Conservation (phyloP, 2,888 invertebrate genomes). For the Lamellibrachia satsuma region DNA sequence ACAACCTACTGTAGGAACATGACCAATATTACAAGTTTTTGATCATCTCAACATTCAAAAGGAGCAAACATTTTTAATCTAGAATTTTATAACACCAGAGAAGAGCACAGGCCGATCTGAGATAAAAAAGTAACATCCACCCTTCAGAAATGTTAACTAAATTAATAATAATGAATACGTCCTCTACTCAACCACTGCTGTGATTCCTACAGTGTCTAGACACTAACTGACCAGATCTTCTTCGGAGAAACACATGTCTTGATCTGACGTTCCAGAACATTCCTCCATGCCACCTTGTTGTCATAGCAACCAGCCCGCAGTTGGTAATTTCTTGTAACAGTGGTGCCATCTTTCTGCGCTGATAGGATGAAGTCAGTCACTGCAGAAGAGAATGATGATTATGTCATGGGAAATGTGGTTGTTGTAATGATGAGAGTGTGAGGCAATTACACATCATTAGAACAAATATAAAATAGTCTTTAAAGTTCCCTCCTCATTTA, state of each 20-base stretch:
- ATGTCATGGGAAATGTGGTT: neutral
- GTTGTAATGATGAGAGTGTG: neutral
- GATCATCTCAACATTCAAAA: too few species aligned
- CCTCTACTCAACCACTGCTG: neutral
- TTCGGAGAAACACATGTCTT: neutral
- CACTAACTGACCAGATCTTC: constrained; percentile 12
- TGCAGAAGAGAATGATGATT: neutral
- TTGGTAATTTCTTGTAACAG: neutral
- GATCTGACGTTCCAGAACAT: neutral
- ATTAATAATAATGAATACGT: neutral
- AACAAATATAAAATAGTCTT: neutral
- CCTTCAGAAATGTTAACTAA: neutral
- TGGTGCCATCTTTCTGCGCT: neutral
- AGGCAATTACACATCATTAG: neutral
- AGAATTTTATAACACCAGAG: neutral
- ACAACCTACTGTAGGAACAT: too few species aligned
- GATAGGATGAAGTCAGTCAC: neutral
- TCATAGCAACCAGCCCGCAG: constrained; percentile 10
- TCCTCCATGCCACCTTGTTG: neutral
- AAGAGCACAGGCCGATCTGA: neutral
- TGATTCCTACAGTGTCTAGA: neutral
- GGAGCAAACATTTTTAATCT: too few species aligned
- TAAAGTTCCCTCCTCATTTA: too few species aligned
- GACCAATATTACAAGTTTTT: too few species aligned
- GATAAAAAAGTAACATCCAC: neutral